Percentiles rank a stretch among this genome's conserved stretches.
Evolutionary conservation across 2,113 vertebrate species (phyloP).

Genomic region (Pseudorasbora parva): DNA sequence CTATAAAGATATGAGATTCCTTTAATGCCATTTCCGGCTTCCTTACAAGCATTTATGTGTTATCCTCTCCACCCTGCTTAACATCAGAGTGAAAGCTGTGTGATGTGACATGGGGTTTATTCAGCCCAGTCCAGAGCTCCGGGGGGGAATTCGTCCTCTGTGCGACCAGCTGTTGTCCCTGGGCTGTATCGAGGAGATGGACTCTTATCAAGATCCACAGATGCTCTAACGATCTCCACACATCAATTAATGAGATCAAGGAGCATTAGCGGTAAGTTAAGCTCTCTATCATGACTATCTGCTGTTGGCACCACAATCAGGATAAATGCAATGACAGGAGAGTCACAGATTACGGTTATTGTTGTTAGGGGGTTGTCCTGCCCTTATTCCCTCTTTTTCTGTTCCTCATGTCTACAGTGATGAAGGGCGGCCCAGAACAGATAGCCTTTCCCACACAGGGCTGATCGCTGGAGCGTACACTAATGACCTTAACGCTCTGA

Average conservation of each 20-base stretch:
- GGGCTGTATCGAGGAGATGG: background rate
- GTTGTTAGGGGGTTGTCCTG: background rate
- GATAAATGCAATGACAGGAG: slow-evolving; percentile 34
- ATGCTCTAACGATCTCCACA: slow-evolving; percentile 35
- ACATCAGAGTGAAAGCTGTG: slow-evolving; percentile 62
- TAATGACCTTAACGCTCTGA: slow-evolving; percentile 62
- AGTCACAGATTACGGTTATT: slow-evolving; percentile 14
- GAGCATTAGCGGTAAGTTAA: slow-evolving; percentile 50
- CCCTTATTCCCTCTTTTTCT: slow-evolving; percentile 4
- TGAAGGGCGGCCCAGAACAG: slow-evolving; percentile 51
- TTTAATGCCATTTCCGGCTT: background rate
- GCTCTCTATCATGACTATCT: slow-evolving; percentile 46
- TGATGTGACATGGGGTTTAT: slow-evolving; percentile 66
- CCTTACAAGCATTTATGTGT: slow-evolving; percentile 33
- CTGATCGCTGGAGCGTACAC: slow-evolving; percentile 57
- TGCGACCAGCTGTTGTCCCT: slow-evolving; percentile 49
- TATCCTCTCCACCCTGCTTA: slow-evolving; percentile 57
- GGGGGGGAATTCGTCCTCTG: slow-evolving; percentile 69
- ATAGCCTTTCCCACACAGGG: slow-evolving; percentile 34
- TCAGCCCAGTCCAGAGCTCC: slow-evolving; percentile 55
- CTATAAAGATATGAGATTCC: background rate
- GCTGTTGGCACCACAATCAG: slow-evolving; percentile 38
- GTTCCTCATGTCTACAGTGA: slow-evolving; percentile 37
- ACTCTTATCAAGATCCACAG: slow-evolving; percentile 40
- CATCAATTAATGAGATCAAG: slow-evolving; percentile 52